Conservation (phyloP, 2,888 invertebrate species). For the Eristalis tenax region DNA sequence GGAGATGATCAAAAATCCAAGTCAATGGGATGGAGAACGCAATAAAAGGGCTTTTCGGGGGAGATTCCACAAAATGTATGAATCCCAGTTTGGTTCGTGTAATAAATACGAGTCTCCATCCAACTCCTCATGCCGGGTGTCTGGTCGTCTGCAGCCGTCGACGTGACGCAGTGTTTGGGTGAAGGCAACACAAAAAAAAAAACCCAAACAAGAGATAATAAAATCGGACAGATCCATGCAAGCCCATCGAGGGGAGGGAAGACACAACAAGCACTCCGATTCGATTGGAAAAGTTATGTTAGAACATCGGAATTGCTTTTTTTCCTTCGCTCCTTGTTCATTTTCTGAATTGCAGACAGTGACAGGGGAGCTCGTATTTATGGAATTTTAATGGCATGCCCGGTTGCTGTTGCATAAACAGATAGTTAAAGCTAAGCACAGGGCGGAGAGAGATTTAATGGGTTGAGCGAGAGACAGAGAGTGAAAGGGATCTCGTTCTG, state of each 20-base stretch:
- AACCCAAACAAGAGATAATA: not conserved
- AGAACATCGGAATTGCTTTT: not conserved
- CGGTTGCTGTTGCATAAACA: slow-evolving; percentile 8
- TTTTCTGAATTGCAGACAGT: slow-evolving; percentile 6
- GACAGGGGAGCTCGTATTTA: slow-evolving; percentile 1
- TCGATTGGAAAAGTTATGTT: slow-evolving; percentile 21
- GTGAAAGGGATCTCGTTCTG: not conserved
- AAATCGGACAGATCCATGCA: not conserved
- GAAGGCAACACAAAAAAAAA: not conserved
- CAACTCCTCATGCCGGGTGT: not conserved
- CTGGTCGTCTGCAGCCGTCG: slow-evolving; percentile 10
- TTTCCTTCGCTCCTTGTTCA: not conserved
- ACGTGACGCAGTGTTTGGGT: not conserved
- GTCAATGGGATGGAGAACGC: not conserved
- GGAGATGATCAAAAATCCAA: not conserved
- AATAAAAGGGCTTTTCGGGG: slow-evolving; percentile 48
- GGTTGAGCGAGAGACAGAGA: not conserved
- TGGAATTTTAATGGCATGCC: not conserved
- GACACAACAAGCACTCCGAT: slow-evolving; percentile 6
- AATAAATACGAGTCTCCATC: slow-evolving; percentile 24
- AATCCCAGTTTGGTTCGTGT: slow-evolving; percentile 14
- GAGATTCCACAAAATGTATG: slow-evolving; percentile 35
- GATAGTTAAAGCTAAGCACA: slow-evolving; percentile 1
- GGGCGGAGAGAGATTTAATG: not conserved
- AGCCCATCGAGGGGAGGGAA: not conserved